Evolutionary conservation across 2,888 invertebrate species (phyloP).

Genomic region (Automeris io): DNA sequence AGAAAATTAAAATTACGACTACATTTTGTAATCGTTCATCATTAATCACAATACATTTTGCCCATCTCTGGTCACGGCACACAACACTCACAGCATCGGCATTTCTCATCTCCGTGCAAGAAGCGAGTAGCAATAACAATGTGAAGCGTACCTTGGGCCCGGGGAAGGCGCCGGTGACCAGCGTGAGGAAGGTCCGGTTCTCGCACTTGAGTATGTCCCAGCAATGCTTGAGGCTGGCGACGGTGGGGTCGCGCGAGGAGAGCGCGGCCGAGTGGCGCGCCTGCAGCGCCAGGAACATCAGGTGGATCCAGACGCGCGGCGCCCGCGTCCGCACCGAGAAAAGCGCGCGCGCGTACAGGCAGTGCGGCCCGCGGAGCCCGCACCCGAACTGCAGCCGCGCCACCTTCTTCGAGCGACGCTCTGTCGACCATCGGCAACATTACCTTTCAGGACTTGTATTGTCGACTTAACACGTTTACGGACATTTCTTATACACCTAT

Average conservation of each 20-base stretch:
- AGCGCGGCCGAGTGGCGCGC: constrained; percentile 86
- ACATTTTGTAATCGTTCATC: too few species aligned
- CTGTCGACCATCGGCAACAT: constrained; percentile 74
- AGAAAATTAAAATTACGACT: too few species aligned
- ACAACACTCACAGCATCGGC: too few species aligned
- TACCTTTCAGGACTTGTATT: not conserved
- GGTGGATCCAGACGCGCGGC: constrained; percentile 94
- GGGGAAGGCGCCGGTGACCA: constrained; percentile 96
- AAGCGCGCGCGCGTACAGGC: constrained; percentile 88
- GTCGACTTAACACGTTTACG: too few species aligned
- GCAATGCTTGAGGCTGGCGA: constrained; percentile 91
- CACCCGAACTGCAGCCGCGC: constrained; percentile 94
- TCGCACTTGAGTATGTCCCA: constrained; percentile 97
- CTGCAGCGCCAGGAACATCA: constrained; percentile 96
- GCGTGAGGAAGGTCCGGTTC: constrained; percentile 90
- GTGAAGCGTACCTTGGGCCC: constrained; percentile 85
- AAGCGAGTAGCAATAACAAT: not conserved
- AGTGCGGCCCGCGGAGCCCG: constrained; percentile 92
- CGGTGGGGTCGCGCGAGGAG: constrained; percentile 87
- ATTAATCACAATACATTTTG: too few species aligned
- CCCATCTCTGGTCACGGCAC: too few species aligned
- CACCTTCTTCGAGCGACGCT: constrained; percentile 90
- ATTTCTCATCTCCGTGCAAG: too few species aligned
- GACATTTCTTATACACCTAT: too few species aligned
- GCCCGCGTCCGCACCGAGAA: constrained; percentile 88